These are phyloP conservation scores for Lordiphosa clarofinis DNA, from an alignment of 1,140 invertebrate genomes.

Conservation along the genomic window DNA sequence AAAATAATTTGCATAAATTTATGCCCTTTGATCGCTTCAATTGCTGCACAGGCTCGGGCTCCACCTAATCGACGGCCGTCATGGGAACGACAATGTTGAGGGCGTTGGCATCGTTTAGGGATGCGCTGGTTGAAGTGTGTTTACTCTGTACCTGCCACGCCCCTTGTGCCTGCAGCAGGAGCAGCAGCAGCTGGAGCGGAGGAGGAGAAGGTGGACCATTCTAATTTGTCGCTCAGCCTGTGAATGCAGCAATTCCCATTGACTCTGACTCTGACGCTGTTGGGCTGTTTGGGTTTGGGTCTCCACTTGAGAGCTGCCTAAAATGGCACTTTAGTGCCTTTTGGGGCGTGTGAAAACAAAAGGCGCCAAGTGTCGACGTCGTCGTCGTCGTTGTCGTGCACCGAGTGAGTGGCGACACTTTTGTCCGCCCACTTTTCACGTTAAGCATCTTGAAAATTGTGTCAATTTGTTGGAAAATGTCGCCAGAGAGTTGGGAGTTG, in stretches of 20 bases:
- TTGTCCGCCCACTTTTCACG: conserved; percentile 41
- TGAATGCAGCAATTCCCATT: conserved; percentile 61
- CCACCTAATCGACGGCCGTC: conserved; percentile 65
- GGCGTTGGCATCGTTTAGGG: conserved; percentile 63
- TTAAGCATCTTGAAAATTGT: conserved; percentile 76
- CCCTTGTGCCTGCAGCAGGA: conserved; percentile 30
- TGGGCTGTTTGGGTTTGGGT: conserved; percentile 26
- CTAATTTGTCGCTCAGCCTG: conserved; percentile 61
- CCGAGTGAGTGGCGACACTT: conserved; percentile 49
- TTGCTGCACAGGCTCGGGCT: conserved; percentile 34
- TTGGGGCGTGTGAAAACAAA: conserved; percentile 76
- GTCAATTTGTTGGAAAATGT: conserved; percentile 77
- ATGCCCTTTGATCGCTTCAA: conserved; percentile 77
- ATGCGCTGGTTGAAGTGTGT: conserved; percentile 64
- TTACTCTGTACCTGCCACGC: conserved; percentile 46
- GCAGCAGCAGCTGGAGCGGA: background rate
- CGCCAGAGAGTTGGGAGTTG: conserved; percentile 55
- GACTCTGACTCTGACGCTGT: conserved; percentile 23
- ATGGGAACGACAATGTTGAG: conserved; percentile 51
- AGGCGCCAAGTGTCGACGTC: conserved; percentile 70
- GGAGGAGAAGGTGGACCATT: conserved; percentile 39
- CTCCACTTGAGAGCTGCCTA: conserved; percentile 74
- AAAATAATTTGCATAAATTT: conserved; percentile 80
- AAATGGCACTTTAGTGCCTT: conserved; percentile 79
- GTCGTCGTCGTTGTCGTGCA: conserved; percentile 19